Evolutionary conservation across 2,113 vertebrate species (phyloP), one percentile per base, ranked within the genome.

Genomic region (Aspidoscelis tigris): DNA sequence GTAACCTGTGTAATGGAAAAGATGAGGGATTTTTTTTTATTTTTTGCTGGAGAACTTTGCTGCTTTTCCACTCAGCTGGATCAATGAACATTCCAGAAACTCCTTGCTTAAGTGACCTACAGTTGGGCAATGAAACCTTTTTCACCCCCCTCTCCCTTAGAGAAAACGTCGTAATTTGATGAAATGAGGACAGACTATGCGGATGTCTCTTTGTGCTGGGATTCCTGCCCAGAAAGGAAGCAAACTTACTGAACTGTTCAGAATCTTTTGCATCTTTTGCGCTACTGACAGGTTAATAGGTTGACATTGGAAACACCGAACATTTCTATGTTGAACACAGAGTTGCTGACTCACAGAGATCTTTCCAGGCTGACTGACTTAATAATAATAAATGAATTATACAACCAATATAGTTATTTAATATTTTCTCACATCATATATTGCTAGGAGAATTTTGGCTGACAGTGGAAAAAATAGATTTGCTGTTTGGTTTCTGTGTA

Each of bases 101-200:
- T 81, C 83, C 83, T 93, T 88, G 85, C 39, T 78, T 86, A 91
- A 92, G 88, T 95, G 95, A 96, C 93, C 96, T 95, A 95, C 94
- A 95, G 93, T 72, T 0, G 53, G 94, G 91, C 86, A 90, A 94
- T 93, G 93, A 93, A 93, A 93, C 93, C 91, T 90, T 91, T 94
- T 94, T 80, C 91, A 58, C 83, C 86, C 88, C 90, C 92, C 85
- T 81, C 81, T 78, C 74, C 89, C 91, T 94, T 89, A 88, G 96
- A 93, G 95, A 95, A 81, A 44, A 81, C 86, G 90, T 93, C 91
- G 94, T 94, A 95, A 96, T 96, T 95, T 95, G 94, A 95, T 90
- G 93, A 96, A 96, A 96, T 93, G 93, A 95, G 94, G 94, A 90
- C 94, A 94, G 95, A 93, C 93, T 93, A 95, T 93, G 93, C 91